Evolutionary conservation across 2,113 vertebrate genomes (phyloP).

Genomic region (Platysternon megacephalum): DNA sequence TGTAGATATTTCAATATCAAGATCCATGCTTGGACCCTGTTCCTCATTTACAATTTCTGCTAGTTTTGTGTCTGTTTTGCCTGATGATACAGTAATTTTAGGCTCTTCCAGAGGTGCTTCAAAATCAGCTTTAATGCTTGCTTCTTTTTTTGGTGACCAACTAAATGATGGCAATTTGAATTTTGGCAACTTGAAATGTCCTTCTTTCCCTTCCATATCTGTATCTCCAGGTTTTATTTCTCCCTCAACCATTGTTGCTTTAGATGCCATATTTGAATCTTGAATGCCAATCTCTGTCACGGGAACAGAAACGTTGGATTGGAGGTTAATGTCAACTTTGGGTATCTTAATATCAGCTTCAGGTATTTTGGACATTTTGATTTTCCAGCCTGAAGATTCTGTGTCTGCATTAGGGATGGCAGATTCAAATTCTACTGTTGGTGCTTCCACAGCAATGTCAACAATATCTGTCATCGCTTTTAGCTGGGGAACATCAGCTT

Average conservation of each 20-base stretch:
- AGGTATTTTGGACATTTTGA: background rate
- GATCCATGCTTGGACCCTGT: background rate
- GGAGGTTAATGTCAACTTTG: background rate
- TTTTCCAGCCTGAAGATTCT: background rate
- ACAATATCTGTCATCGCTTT: conserved; percentile 62
- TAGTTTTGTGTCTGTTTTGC: background rate
- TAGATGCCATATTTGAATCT: background rate
- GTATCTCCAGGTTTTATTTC: background rate
- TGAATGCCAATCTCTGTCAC: background rate
- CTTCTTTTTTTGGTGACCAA: conserved; percentile 70
- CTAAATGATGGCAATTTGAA: conserved; percentile 74
- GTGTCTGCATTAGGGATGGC: rapidly evolving
- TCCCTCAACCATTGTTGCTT: rapidly evolving
- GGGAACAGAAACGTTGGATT: background rate
- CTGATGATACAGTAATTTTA: background rate
- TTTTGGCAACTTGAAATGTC: conserved; percentile 69
- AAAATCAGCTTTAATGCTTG: background rate
- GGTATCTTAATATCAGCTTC: conserved; percentile 22
- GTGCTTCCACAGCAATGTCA: conserved; percentile 64
- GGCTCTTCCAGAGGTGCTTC: background rate
- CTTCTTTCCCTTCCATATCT: conserved; percentile 47
- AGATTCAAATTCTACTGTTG: background rate
- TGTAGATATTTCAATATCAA: background rate
- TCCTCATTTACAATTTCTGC: background rate
- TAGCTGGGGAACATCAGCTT: conserved; percentile 27